Conservation (phyloP, 2,113 vertebrate genomes). For the Sinocyclocheilus anophthalmus region DNA sequence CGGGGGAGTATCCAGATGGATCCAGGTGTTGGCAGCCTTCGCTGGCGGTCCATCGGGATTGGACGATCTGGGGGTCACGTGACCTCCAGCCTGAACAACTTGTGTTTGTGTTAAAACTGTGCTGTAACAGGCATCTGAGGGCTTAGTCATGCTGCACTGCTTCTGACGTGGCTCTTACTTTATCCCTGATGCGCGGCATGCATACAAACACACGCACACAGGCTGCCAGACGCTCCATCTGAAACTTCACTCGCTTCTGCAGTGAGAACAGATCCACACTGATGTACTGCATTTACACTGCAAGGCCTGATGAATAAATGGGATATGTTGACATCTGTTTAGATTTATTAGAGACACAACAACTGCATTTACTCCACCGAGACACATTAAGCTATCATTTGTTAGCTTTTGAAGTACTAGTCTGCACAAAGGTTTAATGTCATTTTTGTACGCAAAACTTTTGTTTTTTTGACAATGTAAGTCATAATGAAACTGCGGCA, state of each 20-base stretch:
- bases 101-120: slow-evolving; percentile 39
- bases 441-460: neutral
- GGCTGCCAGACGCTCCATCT: neutral
- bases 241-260: neutral
- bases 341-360: neutral
- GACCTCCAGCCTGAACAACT: slow-evolving; percentile 28
- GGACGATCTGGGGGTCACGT: neutral
- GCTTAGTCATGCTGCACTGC: slow-evolving; percentile 55
- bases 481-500: neutral
- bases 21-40: slow-evolving; percentile 31
- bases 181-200: slow-evolving; percentile 41
- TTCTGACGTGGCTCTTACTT: slow-evolving; percentile 34
- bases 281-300: neutral
- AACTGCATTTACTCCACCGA: neutral
- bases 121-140: slow-evolving; percentile 46
- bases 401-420: neutral
- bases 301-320: neutral
- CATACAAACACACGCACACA: slow-evolving; percentile 39
- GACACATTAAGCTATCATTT: neutral
- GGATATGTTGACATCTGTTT: neutral
- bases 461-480: neutral
- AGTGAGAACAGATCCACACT: neutral
- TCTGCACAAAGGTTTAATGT: neutral
- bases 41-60: neutral
- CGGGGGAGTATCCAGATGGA: slow-evolving; percentile 23